Base-by-base conservation (phyloP, 2,113 vertebrate species). In the Peucedramus taeniatus region DNA sequence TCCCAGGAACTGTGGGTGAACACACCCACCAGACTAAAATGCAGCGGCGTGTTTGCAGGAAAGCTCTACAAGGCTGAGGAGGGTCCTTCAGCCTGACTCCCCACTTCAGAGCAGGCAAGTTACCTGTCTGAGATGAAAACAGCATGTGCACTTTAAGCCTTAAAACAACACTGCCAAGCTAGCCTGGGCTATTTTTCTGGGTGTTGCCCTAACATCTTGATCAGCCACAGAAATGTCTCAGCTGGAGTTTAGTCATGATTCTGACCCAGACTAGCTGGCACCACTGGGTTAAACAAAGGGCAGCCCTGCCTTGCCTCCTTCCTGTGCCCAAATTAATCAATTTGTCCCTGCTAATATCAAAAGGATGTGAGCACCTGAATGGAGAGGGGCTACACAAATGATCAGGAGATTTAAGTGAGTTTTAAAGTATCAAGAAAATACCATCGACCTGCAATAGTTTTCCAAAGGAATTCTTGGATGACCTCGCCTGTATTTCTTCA, bases 211-310 rank as follows among this genome's bases (percentile, higher is more conserved):
- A 93, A 95, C 87, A 91, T 96, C 94, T 94, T 91, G 91, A 96
- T 95, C 95, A 94, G 96, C 93, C 95, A 95, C 89, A 97, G 94
- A 94, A 97, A 95, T 78, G 95, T 87, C 94, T 96, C 96, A 96
- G 94, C 91, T 95, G 89, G 91, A 97, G 95, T 94, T 97, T 97
- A 97, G 96, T 97, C 96, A 97, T 44, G 60, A 94, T 97, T 89
- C 89, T 96, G 94, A 96, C 95, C 96, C 96, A 97, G 96, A 97
- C 96, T 97, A 95, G 61, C 96, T 97, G 96, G 96, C 96, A 96
- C 96, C 96, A 94, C 95, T 91, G 95, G 96, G 96, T 97, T 96
- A 97, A 95, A 96, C 92, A 96, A 94, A 97, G 94, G 96, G 86
- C 92, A 97, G 92, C 65, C 94, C 88, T 96, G 87, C 96, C 90